These are phyloP conservation scores for Poeciliopsis turneri DNA, from an alignment of 2,797 vertebrate genomes.

Conservation along the genomic window DNA sequence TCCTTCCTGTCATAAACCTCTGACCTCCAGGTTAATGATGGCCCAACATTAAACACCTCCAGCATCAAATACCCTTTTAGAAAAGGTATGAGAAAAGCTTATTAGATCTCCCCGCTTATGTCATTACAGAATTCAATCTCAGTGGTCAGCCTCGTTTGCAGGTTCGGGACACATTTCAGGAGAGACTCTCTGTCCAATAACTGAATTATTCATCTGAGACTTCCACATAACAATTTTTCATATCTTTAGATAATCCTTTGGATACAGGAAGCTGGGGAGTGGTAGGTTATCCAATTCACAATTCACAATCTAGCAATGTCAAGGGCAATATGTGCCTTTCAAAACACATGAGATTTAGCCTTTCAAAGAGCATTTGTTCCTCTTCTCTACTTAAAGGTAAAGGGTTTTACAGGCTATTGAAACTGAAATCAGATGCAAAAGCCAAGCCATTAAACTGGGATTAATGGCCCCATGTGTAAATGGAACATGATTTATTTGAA, in stretches of 20 bases:
- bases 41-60: slow-evolving; percentile 57
- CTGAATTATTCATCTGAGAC: slow-evolving; percentile 64
- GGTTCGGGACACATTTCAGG: slow-evolving; percentile 56
- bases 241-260: slow-evolving; percentile 46
- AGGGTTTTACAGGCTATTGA: slow-evolving; percentile 41
- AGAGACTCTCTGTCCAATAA: slow-evolving; percentile 46
- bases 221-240: slow-evolving; percentile 54
- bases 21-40: slow-evolving; percentile 70
- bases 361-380: slow-evolving; percentile 34
- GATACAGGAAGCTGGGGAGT: slow-evolving; percentile 28
- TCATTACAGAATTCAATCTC: slow-evolving; percentile 68
- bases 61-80: slow-evolving; percentile 63
- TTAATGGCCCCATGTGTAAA: slow-evolving; percentile 63
- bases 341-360: slow-evolving; percentile 37
- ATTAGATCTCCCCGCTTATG: slow-evolving; percentile 56
- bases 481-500: slow-evolving; percentile 62
- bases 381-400: slow-evolving; percentile 38
- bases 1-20: slow-evolving; percentile 41
- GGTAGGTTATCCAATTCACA: slow-evolving; percentile 48
- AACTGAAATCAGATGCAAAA: slow-evolving; percentile 56
- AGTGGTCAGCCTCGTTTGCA: slow-evolving; percentile 45
- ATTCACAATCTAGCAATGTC: slow-evolving; percentile 34
- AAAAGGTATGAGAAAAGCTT: slow-evolving; percentile 62
- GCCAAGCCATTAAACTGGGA: slow-evolving; percentile 60
- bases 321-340: slow-evolving; percentile 41